These are phyloP conservation scores for Geopemphigus sp. DNA, from an alignment of 1,140 invertebrate species.

Conservation along the genomic window DNA sequence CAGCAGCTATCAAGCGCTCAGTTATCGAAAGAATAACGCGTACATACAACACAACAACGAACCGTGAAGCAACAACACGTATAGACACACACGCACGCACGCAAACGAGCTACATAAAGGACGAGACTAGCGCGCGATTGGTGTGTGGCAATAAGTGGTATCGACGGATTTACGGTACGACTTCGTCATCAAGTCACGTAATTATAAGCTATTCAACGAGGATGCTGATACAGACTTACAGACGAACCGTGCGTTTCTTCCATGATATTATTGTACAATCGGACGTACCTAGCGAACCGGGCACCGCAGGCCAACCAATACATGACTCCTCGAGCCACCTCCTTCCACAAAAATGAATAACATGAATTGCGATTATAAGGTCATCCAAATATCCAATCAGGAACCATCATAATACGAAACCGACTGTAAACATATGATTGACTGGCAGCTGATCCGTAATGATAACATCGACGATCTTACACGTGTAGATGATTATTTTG, in stretches of 20 bases:
- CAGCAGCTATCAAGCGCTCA: slow-evolving; percentile 14
- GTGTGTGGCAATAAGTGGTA: neutral
- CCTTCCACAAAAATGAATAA: too few species aligned
- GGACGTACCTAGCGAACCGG: neutral
- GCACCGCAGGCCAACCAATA: neutral
- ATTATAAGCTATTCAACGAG: too few species aligned
- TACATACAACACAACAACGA: neutral
- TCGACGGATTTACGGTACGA: neutral
- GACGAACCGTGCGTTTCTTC: neutral
- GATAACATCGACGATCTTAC: neutral
- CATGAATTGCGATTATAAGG: slow-evolving; percentile 12
- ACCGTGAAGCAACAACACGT: neutral
- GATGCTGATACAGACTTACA: too few species aligned
- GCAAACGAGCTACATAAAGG: too few species aligned
- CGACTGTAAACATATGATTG: neutral
- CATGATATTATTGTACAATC: neutral
- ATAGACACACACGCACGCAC: neutral
- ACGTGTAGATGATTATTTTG: too few species aligned
- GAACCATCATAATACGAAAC: neutral
- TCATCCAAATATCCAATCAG: slow-evolving; percentile 23
- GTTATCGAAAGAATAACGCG: neutral
- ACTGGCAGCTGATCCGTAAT: neutral
- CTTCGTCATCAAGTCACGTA: too few species aligned
- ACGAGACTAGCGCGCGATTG: neutral
- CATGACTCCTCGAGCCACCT: too few species aligned